Percentiles rank a stretch among this genome's conserved stretches.
These are phyloP conservation scores for Arion vulgaris DNA, from an alignment of 1,140 invertebrate species.

Conservation along the genomic window DNA sequence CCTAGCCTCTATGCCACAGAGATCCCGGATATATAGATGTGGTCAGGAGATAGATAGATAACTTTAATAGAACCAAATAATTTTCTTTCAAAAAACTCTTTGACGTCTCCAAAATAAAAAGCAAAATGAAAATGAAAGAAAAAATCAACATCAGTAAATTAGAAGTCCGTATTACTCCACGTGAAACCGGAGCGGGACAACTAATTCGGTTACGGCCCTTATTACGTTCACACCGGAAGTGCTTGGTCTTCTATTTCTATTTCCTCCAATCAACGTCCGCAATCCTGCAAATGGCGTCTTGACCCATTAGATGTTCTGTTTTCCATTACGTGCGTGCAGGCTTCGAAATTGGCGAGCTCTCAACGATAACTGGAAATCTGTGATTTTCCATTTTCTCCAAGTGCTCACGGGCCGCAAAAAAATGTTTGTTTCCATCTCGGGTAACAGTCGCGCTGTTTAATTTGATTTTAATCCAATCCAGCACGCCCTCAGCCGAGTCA, in stretches of 20 bases:
- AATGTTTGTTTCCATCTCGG: not conserved
- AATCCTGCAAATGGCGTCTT: not conserved
- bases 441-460: not conserved
- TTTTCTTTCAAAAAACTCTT: no score
- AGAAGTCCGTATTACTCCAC: not conserved
- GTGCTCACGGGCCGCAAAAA: not conserved
- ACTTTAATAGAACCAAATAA: no score
- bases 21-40: no score
- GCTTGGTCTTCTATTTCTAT: conserved; percentile 11
- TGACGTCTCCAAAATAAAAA: no score
- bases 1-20: no score
- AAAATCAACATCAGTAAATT: not conserved
- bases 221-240: not conserved
- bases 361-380: not conserved
- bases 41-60: no score
- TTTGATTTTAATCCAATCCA: conserved; percentile 17
- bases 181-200: not conserved
- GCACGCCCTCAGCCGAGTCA: no score
- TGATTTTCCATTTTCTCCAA: conserved; percentile 9
- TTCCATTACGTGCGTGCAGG: not conserved
- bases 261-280: conserved; percentile 9
- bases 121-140: not conserved
- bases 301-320: conserved; percentile 9
- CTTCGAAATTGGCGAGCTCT: not conserved
- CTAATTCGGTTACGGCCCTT: conserved; percentile 3